phyloP scores from a whole-genome alignment of 2,113 vertebrate species.

The Peucedramus taeniatus region DNA sequence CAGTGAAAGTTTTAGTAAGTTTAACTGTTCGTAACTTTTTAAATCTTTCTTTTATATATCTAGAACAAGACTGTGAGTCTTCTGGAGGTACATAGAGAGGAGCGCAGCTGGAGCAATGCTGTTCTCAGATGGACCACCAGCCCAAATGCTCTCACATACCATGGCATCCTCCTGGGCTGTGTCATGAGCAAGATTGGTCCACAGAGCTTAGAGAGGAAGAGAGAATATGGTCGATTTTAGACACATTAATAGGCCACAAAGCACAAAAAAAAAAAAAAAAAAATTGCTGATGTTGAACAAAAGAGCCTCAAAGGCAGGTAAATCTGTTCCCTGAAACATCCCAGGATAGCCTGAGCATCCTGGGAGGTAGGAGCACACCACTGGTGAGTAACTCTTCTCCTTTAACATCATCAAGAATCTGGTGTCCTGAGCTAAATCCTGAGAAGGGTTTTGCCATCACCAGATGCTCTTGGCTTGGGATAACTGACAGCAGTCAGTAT shows the following conservation, averaged over 20 bases:
- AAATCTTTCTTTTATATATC: neutral
- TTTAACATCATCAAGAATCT: neutral
- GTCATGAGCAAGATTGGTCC: neutral
- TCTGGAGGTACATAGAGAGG: neutral
- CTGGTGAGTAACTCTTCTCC: neutral
- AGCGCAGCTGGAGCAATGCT: neutral
- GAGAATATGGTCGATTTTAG: neutral
- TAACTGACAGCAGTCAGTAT: neutral
- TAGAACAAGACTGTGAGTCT: neutral
- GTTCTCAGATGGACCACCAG: neutral
- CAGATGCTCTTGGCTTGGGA: neutral
- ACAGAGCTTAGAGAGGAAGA: neutral
- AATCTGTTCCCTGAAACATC: neutral
- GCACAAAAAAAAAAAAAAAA: neutral
- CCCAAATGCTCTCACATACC: accelerated
- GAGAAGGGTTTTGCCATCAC: neutral
- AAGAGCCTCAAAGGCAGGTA: neutral
- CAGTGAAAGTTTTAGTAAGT: neutral
- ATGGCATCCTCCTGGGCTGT: neutral
- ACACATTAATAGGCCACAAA: neutral
- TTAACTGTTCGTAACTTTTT: neutral
- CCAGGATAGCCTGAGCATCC: neutral
- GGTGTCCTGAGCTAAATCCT: neutral
- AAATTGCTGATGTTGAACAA: neutral
- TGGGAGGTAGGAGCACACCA: neutral